phyloP scores from a whole-genome alignment of 2,797 vertebrate species.

The Neosilurus mollespiculum region DNA sequence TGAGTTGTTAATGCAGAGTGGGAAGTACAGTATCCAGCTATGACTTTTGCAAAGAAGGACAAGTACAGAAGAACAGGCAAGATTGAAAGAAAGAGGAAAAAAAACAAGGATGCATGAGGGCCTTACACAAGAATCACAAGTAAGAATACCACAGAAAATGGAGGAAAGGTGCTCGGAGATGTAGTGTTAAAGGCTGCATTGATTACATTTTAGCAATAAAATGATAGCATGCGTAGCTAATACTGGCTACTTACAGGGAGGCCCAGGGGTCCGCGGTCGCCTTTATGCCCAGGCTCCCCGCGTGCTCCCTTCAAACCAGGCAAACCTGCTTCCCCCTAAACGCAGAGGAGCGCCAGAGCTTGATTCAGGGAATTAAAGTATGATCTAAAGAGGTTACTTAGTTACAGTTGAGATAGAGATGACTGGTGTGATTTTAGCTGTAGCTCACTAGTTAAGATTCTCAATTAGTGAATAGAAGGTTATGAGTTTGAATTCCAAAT shows the following conservation, averaged over 20 bases:
- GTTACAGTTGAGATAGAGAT: not conserved
- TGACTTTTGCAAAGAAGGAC: slow-evolving; percentile 42
- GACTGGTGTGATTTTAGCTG: not conserved
- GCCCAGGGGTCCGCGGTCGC: slow-evolving; percentile 96
- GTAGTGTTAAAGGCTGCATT: slow-evolving; percentile 8
- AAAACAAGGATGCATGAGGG: not conserved
- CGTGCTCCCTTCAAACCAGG: slow-evolving; percentile 93
- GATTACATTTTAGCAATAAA: slow-evolving; percentile 3
- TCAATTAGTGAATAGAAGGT: slow-evolving; percentile 17
- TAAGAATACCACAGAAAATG: slow-evolving; percentile 11
- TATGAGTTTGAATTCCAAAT: not conserved
- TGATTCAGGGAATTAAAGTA: slow-evolving; percentile 58
- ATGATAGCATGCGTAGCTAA: slow-evolving; percentile 47
- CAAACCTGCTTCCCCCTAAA: slow-evolving; percentile 95
- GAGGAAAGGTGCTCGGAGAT: slow-evolving; percentile 19
- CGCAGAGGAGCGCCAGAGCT: slow-evolving; percentile 79
- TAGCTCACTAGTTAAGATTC: not conserved
- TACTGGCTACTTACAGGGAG: slow-evolving; percentile 92
- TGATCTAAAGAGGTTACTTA: slow-evolving; percentile 4
- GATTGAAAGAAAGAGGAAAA: not conserved
- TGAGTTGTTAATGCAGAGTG: slow-evolving; percentile 62
- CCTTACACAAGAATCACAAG: slow-evolving; percentile 11
- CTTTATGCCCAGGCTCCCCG: slow-evolving; percentile 95
- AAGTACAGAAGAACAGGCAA: slow-evolving; percentile 22
- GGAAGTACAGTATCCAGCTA: slow-evolving; percentile 61